Base-by-base conservation (phyloP, 2,797 vertebrate species). In the Tangara arthus region DNA sequence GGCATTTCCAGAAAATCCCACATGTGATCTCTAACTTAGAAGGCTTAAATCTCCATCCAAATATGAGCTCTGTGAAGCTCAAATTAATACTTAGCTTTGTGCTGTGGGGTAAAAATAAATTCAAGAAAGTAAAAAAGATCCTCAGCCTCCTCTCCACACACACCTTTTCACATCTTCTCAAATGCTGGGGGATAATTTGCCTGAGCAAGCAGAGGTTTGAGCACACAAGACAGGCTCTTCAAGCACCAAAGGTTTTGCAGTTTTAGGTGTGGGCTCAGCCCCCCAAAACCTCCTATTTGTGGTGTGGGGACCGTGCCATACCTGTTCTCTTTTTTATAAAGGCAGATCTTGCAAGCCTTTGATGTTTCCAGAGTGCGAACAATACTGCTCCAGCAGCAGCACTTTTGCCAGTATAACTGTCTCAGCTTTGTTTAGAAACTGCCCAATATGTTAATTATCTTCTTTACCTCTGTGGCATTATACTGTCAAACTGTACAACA, bases 401-500 rank as follows among this genome's bases (percentile, higher is more conserved):
- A 87, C 81, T 82, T 94, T 89, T 95, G 70, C 96, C 81, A 55
- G 32, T 63, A 87, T 94, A 89, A 96, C 71, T 79, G 85, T 85
- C 97, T 96, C 91, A 82, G 97, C 97, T 98, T 98, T 98, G 97
- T 98, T 97, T 98, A 96, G 97, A 95, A 96, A 93, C 96, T 92
- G 96, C 97, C 97, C 97, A 93, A 96, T 97, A 98, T 98, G 98
- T 98, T 98, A 98, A 99, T 99, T 98, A 98, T 98, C 98, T 94
- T 98, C 97, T 98, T 98, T 98, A 97, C 98, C 98, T 98, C 98
- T 94, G 78, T 95, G 97, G 98, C 98, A 86, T 97, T 98, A 98
- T 98, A 98, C 98, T 99, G 98, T 99, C 97, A 98, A 98, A 98
- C 98, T 84, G 96, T 97, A 98, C 98, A 97, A 98, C 97, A 95